Evolutionary conservation across 2,797 vertebrate species (phyloP).

Genomic region (Carcharodon carcharias): DNA sequence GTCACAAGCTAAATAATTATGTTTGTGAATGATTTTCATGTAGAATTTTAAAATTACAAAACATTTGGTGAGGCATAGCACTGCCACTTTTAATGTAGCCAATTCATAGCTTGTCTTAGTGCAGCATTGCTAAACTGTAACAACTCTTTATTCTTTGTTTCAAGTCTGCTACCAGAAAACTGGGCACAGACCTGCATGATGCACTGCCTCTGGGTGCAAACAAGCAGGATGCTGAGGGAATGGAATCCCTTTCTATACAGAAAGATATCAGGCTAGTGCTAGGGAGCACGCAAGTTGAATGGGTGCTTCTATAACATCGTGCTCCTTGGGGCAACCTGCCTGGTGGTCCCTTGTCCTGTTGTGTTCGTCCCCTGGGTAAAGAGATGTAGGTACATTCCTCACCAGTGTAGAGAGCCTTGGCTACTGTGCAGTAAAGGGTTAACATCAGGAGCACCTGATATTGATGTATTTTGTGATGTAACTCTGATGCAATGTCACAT

Average conservation of each 20-base stretch:
- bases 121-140: background rate
- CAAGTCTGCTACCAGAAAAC: background rate
- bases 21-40: background rate
- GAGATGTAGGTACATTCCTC: too few relatives aligned
- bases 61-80: background rate
- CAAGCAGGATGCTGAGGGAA: background rate
- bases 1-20: background rate
- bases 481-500: too few relatives aligned
- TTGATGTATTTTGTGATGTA: too few relatives aligned
- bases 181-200: background rate
- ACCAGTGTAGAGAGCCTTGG: too few relatives aligned
- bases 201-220: background rate
- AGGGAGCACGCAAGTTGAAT: background rate
- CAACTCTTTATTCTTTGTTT: background rate
- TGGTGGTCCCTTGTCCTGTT: too few relatives aligned
- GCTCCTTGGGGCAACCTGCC: too few relatives aligned
- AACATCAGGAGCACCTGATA: too few relatives aligned
- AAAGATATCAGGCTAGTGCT: background rate
- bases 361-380: too few relatives aligned
- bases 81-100: background rate
- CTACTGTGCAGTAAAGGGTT: too few relatives aligned
- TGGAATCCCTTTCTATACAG: background rate
- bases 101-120: background rate
- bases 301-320: too few relatives aligned
- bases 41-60: background rate